Percentiles rank a stretch among this genome's conserved stretches.
These are phyloP conservation scores for Aspiorhynchus laticeps DNA, from an alignment of 2,113 vertebrate species.

Conservation along the genomic window DNA sequence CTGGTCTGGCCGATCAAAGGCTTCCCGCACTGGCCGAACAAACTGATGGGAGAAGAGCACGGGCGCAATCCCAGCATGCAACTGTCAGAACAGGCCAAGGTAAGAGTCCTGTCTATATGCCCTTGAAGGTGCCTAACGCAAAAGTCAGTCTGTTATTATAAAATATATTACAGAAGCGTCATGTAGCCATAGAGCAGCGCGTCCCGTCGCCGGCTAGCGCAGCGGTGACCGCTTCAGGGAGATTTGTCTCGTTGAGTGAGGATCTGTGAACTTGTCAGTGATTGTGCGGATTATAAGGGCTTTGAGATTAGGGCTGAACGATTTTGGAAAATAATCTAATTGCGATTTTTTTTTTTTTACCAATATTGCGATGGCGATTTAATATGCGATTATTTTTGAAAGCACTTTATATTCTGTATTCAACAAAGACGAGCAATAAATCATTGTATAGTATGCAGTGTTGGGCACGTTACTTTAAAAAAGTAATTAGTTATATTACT, in stretches of 20 bases:
- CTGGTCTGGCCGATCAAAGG: constrained; percentile 98
- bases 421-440: too few species aligned
- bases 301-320: background rate
- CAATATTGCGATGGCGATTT: too few species aligned
- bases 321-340: too few species aligned
- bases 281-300: background rate
- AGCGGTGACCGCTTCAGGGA: background rate
- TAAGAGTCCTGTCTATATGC: constrained; percentile 62
- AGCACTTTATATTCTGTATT: too few species aligned
- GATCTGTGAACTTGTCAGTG: too few species aligned
- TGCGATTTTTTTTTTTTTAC: too few species aligned
- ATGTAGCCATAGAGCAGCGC: background rate
- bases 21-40: constrained; percentile 94
- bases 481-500: too few species aligned
- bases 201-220: too few species aligned
- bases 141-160: background rate
- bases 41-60: constrained; percentile 90
- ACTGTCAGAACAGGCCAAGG: constrained; percentile 94
- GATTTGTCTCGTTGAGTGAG: background rate
- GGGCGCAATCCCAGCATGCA: constrained; percentile 90
- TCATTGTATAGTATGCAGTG: too few species aligned
- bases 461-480: too few species aligned
- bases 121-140: background rate
- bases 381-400: too few species aligned
- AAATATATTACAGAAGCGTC: background rate